Base-by-base conservation (phyloP, 2,113 vertebrate species). In the Alligator mississippiensis region DNA sequence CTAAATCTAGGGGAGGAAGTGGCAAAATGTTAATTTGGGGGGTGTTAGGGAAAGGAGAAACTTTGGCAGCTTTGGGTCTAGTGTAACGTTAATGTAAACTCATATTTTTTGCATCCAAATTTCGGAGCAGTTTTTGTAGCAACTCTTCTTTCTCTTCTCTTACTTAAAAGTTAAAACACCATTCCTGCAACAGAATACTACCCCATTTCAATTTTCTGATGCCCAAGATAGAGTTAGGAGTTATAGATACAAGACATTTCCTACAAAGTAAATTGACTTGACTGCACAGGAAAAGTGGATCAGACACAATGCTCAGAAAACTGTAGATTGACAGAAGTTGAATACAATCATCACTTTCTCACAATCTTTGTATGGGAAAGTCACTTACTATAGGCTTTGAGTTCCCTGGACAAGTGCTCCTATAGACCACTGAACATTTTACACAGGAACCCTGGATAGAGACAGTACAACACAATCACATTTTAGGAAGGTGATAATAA, bases 361-460 rank as follows among this genome's bases (percentile, higher is more conserved):
- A n/a, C 18, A 59, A 57, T 34, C 34, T 77, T 21, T 63, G 12
- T 28, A n/a, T 16, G 78, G 59, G 74, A 82, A 58, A 5, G 55
- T 88, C 77, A 95, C 98, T 98, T 96, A 98, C 98, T 1, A 94
- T 85, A 68, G 95, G 87, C 38, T 95, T 88, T 1, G 96, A 96
- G 78, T 98, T 96, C 2, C 94, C 88, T 0, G 98, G 97, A 90
- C 98, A 99, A 83, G 66, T 64, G 77, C 95, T 85, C 83, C 58
- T 16, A 6, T 78, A 27, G 5, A 89, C 6, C 3, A 87, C 57
- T 1, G 57, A 90, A 91, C 98, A 99, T 77, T 96, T 98, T 30
- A 95, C 92, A 91, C 98, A 99, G 1, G 92, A 30, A 63, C 97
- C 96, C 98, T 99, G 96, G 66, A 91, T 70, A 28, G 72, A 95